phyloP scores from a whole-genome alignment of 37 sponge, comb jelly and placozoan species.

The Ephydatia muelleri region DNA sequence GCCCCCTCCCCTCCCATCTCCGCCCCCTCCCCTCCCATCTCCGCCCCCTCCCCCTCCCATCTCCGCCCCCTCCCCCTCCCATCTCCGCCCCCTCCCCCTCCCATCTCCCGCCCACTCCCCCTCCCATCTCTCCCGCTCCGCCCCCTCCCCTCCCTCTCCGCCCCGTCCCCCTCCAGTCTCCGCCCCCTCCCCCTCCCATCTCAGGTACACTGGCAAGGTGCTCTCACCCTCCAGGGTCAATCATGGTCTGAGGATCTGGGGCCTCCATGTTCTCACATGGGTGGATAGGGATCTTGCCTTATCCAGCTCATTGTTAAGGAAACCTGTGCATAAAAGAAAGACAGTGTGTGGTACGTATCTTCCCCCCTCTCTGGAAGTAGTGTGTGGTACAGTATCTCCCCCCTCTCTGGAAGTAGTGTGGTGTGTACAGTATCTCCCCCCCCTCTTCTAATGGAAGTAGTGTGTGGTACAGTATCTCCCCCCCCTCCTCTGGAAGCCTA shows the following conservation, averaged over 20 bases:
- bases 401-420: too few relatives aligned
- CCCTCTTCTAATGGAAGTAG: too few relatives aligned
- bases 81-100: not conserved
- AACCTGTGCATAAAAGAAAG: conserved; percentile 44
- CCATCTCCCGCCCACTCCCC: not conserved
- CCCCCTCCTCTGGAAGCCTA: too few relatives aligned
- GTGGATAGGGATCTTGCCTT: conserved; percentile 67
- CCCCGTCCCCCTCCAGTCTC: not conserved
- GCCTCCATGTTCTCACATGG: conserved; percentile 82
- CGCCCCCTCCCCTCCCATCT: not conserved
- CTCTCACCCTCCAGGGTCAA: conserved; percentile 94
- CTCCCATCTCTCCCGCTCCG: not conserved
- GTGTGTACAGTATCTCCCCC: too few relatives aligned
- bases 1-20: not conserved
- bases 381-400: too few relatives aligned
- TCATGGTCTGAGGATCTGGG: conserved; percentile 92
- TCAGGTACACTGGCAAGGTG: too few relatives aligned
- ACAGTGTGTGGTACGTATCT: too few relatives aligned
- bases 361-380: too few relatives aligned
- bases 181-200: not conserved
- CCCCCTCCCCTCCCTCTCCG: not conserved
- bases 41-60: not conserved
- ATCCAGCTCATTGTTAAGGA: conserved; percentile 87
- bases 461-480: too few relatives aligned
- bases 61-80: too few relatives aligned